Evolutionary conservation across 2,888 invertebrate genomes (phyloP), one percentile per base, ranked within the genome.

Genomic region (Pristionchus exspectatus): DNA sequence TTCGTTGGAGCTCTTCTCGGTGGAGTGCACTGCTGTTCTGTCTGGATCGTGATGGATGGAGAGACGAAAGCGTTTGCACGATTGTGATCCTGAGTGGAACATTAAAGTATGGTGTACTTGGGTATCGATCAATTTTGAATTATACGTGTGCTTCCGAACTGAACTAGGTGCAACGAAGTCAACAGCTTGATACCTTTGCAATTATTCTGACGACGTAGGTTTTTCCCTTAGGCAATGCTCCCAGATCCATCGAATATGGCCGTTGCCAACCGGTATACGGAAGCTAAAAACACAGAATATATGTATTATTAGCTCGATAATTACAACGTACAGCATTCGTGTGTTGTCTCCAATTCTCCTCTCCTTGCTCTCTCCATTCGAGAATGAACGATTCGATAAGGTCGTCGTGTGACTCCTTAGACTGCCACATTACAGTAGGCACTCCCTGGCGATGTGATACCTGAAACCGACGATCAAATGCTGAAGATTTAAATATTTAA

Each of bases 211-310:
- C 94, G 90, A 94, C 90, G 81, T 94, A 93, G 59, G 90, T 91
- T 33, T 93, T 93, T 16, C 95, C 95, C 84, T 93, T 91, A 30
- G 95, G 95, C 30, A 95, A 91, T 63, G 93, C 93, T 84, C 92
- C 90, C 81, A 95, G 91, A 81, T 94, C 94, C 50, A 94, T 92
- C 66, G 92, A 92, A 91, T 95, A 95, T 10, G 95, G 94, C 54
- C 95, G 92, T 90, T 95, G 95, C 93, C 93, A 93, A 81, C 95
- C 95, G 59, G 92, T 90, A 90, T 93, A 95, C 5, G 92, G 93
- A 84, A 92, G 90, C 90, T 90, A 66, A 38, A 86, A 83, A 44
- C 77, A 24, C 7, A 21, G 18, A 44, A 14, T 77, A 24, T 44
- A 44, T 44, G 24, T 38, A n/a, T 77, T 33, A n/a, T 24, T 27